Evolutionary conservation across 2,797 vertebrate species (phyloP).

Genomic region (Brotula barbata): DNA sequence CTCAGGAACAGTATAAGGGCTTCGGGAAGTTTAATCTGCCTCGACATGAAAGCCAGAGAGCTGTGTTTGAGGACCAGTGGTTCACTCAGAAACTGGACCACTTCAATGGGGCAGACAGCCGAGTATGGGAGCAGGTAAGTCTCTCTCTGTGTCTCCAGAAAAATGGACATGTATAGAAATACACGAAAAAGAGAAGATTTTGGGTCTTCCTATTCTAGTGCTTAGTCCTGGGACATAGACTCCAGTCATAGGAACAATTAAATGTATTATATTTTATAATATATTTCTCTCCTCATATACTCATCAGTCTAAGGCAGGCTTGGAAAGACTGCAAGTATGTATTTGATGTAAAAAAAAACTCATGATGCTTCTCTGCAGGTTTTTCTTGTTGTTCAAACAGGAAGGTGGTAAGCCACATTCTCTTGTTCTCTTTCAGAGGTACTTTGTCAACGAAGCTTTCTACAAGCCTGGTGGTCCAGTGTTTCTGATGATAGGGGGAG

Average conservation of each 20-base stretch:
- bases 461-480: conserved; percentile 64
- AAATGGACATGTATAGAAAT: too few relatives aligned
- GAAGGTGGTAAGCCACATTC: too few relatives aligned
- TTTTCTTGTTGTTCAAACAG: neutral
- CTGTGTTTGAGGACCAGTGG: conserved; percentile 64
- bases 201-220: too few relatives aligned
- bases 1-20: conserved; percentile 18
- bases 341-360: neutral
- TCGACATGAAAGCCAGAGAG: neutral
- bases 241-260: too few relatives aligned
- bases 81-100: conserved; percentile 78
- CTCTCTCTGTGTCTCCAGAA: neutral
- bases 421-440: conserved; percentile 62
- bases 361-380: neutral
- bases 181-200: too few relatives aligned
- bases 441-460: conserved; percentile 74
- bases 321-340: neutral
- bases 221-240: neutral
- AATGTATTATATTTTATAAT: too few relatives aligned
- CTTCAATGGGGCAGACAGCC: conserved; percentile 72
- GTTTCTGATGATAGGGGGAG: conserved; percentile 79
- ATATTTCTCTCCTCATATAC: too few relatives aligned
- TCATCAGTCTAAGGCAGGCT: neutral
- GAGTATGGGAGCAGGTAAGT: conserved; percentile 78
- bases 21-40: conserved; percentile 34